Percentiles rank a stretch among this genome's conserved stretches.
phyloP scores from a whole-genome alignment of 1,140 invertebrate genomes.

The Lasaia peninsularis region DNA sequence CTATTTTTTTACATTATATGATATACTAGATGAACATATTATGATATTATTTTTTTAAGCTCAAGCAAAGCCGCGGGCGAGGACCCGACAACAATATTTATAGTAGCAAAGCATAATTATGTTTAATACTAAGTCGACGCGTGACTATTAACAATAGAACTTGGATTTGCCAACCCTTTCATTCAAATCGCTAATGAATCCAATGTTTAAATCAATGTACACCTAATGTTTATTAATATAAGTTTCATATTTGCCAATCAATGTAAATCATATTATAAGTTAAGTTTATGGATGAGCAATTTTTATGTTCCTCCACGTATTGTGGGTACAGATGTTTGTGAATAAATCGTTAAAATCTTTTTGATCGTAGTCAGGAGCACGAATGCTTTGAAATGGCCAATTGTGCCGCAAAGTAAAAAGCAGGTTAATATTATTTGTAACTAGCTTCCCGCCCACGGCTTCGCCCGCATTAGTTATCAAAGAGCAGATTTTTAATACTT shows the following conservation, averaged over 20 bases:
- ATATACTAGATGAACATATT: no score
- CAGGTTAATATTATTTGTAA: not conserved
- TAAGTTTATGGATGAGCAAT: conserved; percentile 69
- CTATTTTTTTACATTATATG: no score
- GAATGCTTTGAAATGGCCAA: conserved; percentile 22
- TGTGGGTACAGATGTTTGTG: conserved; percentile 58
- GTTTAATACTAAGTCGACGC: conserved; percentile 59
- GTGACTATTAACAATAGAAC: conserved; percentile 72
- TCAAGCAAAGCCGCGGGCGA: no score
- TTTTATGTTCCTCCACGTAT: conserved; percentile 65
- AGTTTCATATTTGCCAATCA: conserved; percentile 12
- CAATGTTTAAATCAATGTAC: conserved; percentile 20
- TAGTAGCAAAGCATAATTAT: conserved; percentile 65
- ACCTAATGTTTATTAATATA: not conserved
- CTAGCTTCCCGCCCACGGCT: no score
- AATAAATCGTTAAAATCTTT: conserved; percentile 60
- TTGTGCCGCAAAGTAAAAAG: conserved; percentile 18
- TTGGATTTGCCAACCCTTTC: conserved; percentile 75
- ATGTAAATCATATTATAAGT: conserved; percentile 59
- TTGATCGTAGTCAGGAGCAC: conserved; percentile 38
- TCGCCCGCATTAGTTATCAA: no score
- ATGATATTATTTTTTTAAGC: no score
- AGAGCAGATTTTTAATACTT: no score
- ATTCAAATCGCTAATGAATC: conserved; percentile 68
- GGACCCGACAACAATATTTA: conserved; percentile 16